Conservation (phyloP, 2,888 invertebrate genomes). For the Apamea anceps region DNA sequence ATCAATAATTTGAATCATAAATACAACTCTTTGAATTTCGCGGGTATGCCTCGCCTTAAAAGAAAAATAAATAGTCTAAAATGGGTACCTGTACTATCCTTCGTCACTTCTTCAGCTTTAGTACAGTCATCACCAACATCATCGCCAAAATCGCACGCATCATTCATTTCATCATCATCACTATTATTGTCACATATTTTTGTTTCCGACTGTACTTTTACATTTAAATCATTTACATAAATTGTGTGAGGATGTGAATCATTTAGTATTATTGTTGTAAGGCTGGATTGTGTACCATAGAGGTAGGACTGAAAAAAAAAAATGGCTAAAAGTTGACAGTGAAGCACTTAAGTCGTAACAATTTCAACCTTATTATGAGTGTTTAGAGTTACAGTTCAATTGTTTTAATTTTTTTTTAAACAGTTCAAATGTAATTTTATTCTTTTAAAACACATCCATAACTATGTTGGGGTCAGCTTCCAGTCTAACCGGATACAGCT, state of each 20-base stretch:
- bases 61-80: neutral
- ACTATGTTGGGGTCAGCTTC: too few relatives aligned
- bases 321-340: neutral
- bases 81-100: conserved; percentile 34
- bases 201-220: conserved; percentile 34
- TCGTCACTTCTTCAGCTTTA: conserved; percentile 21
- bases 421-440: too few relatives aligned
- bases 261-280: conserved; percentile 58
- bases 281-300: conserved; percentile 55
- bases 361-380: neutral
- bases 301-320: conserved; percentile 59
- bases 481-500: too few relatives aligned
- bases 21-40: too few relatives aligned
- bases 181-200: conserved; percentile 18
- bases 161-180: conserved; percentile 25
- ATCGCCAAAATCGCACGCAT: neutral
- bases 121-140: conserved; percentile 11
- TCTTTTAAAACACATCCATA: too few relatives aligned
- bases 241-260: conserved; percentile 55
- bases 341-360: neutral
- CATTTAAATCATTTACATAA: conserved; percentile 55
- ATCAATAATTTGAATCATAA: too few relatives aligned
- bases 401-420: too few relatives aligned
- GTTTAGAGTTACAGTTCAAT: too few relatives aligned
- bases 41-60: neutral